Percentiles rank a stretch among this genome's conserved stretches.
Evolutionary conservation across 1,140 invertebrate genomes (phyloP).

Genomic region (Drosophila ficusphila): DNA sequence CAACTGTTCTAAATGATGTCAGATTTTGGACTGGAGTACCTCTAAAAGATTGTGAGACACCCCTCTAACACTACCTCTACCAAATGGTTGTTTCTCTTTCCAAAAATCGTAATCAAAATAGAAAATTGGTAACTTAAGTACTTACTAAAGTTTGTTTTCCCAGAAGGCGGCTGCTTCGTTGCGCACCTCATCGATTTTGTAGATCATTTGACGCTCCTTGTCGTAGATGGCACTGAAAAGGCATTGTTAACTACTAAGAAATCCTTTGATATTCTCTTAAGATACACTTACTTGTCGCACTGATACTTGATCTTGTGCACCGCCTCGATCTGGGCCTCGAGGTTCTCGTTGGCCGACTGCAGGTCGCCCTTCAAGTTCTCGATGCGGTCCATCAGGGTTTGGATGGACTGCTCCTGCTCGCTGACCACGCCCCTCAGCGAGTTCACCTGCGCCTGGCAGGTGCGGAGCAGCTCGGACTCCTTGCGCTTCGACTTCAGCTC

Average conservation of each 20-base stretch:
- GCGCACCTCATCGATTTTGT: conserved; percentile 86
- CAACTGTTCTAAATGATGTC: too few species aligned
- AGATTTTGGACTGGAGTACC: too few species aligned
- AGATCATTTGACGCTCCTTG: conserved; percentile 85
- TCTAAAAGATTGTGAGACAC: too few species aligned
- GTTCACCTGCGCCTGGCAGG: conserved; percentile 86
- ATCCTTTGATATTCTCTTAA: background rate
- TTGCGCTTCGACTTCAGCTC: conserved; percentile 84
- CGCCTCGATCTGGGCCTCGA: conserved; percentile 86
- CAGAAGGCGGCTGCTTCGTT: conserved; percentile 86
- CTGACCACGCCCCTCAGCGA: conserved; percentile 86
- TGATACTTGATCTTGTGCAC: conserved; percentile 84
- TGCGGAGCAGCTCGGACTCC: conserved; percentile 85
- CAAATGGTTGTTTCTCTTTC: too few species aligned
- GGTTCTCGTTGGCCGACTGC: conserved; percentile 85
- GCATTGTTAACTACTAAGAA: background rate
- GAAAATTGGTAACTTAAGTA: too few species aligned
- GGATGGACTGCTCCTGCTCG: conserved; percentile 86
- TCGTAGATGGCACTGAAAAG: conserved; percentile 84
- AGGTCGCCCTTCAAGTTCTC: conserved; percentile 85
- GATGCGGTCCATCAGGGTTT: conserved; percentile 85
- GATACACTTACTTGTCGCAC: conserved; percentile 77
- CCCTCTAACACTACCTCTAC: too few species aligned
- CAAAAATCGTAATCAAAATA: too few species aligned
- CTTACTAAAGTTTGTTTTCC: conserved; percentile 85